Conservation (phyloP, 2,797 vertebrate genomes). For the Siniperca scherzeri region DNA sequence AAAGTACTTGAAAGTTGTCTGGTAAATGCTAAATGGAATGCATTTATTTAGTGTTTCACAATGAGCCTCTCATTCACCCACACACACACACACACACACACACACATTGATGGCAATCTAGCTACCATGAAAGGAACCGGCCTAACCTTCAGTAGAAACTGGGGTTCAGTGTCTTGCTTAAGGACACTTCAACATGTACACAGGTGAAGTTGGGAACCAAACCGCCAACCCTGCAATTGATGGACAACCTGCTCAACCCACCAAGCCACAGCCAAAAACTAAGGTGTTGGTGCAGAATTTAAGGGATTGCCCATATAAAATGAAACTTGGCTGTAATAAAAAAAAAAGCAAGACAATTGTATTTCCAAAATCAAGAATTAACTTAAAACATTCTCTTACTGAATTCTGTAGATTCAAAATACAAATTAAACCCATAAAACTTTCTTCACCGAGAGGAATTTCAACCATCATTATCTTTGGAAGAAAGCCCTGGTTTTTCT, state of each 20-base stretch:
- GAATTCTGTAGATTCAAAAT: neutral
- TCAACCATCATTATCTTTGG: slow-evolving; percentile 9
- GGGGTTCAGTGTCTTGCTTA: neutral
- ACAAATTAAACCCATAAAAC: neutral
- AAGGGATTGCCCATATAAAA: neutral
- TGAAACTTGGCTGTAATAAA: neutral
- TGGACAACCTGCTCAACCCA: neutral
- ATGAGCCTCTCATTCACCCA: neutral
- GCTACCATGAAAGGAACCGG: neutral
- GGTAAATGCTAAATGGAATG: too few species aligned
- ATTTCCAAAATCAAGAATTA: neutral
- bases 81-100: neutral
- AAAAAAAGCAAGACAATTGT: neutral
- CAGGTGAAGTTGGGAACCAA: neutral
- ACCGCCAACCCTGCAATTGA: neutral
- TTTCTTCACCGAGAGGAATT: neutral
- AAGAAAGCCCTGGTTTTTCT: neutral
- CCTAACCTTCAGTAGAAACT: neutral
- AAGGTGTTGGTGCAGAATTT: neutral
- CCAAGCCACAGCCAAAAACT: neutral
- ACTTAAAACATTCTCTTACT: neutral
- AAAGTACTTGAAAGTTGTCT: neutral
- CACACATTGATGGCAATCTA: neutral
- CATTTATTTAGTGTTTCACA: neutral
- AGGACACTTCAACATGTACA: slow-evolving; percentile 4